Evolutionary conservation across 1,140 invertebrate species (phyloP).

Genomic region (Oedothorax gibbosus): DNA sequence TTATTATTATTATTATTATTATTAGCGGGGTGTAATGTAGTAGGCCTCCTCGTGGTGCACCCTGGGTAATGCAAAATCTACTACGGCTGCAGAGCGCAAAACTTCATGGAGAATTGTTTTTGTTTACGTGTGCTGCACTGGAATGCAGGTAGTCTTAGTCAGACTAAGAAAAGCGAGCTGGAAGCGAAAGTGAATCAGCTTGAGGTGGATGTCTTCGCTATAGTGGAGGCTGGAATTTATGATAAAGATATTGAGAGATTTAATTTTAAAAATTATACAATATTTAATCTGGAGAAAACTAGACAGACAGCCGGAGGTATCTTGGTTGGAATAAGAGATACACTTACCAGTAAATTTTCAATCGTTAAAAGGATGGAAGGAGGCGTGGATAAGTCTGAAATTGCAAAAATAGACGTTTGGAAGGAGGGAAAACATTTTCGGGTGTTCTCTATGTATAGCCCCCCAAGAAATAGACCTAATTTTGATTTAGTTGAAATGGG

Average conservation of each 20-base stretch:
- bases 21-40: no score
- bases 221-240: background rate
- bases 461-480: no score
- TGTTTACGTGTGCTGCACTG: background rate
- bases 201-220: background rate
- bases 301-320: background rate
- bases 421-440: no score
- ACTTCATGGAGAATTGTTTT: background rate
- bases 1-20: no score
- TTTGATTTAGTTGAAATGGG: no score
- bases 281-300: background rate
- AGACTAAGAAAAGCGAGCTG: background rate
- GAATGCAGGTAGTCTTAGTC: conserved; percentile 11
- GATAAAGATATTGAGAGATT: background rate
- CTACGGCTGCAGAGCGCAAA: background rate
- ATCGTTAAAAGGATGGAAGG: background rate
- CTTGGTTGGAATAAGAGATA: background rate
- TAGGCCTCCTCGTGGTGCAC: no score
- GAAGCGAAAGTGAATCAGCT: background rate
- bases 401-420: no score
- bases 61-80: background rate
- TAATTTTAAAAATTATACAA: conserved; percentile 3
- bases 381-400: background rate
- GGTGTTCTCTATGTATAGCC: no score
- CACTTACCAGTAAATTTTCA: conserved; percentile 2